Base-by-base conservation (phyloP, 2,113 vertebrate genomes). In the Lanius ludovicianus region DNA sequence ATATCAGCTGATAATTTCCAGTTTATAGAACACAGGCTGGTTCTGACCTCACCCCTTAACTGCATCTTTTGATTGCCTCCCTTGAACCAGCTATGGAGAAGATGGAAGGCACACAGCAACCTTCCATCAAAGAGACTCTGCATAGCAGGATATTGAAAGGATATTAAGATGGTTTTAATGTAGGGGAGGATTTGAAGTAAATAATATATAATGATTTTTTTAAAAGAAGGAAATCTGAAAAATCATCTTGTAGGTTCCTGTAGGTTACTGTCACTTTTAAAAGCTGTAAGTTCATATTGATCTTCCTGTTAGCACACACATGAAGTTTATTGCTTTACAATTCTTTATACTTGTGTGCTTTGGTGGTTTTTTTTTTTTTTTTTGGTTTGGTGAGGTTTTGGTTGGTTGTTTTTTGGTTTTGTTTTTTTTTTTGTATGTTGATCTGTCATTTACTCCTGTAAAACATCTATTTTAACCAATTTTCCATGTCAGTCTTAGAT, bases 151-250 rank as follows among this genome's bases (percentile, higher is more conserved):
- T 94, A 94, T 80, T 83, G 84, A 91, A 91, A 90, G 88, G 67
- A 53, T 89, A 92, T 94, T 95, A 92, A 95, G 88, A 84, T 77
- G 52, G 84, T 89, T 96, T 93, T 93, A 96, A 93, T 91, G 87
- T 69, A 90, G 63, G 56, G 56, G 59, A 88, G 35, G 85, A 87
- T 86, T 95, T 96, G 84, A 95, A 92, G 65, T 92, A 96, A 94
- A 95, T 92, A 95, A 71, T 63, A 53, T 41, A 49, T 90, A 84
- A 95, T 91, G 83, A 78, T 86, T 94, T 84, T 81, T 90, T 89
- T 35, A 11, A 78, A 75, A 91, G 59, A 95, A 94, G 88, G 81
- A 95, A 95, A 92, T 94, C 56, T 93, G 87, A 92, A 91, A 94
- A 90, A 79, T 93, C 68, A 62, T 39, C 93, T 89, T 76, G 83